Percentiles rank a stretch among this genome's conserved stretches.
These are phyloP conservation scores for Idaea dimidiata DNA, from an alignment of 2,888 invertebrate species.

Conservation along the genomic window DNA sequence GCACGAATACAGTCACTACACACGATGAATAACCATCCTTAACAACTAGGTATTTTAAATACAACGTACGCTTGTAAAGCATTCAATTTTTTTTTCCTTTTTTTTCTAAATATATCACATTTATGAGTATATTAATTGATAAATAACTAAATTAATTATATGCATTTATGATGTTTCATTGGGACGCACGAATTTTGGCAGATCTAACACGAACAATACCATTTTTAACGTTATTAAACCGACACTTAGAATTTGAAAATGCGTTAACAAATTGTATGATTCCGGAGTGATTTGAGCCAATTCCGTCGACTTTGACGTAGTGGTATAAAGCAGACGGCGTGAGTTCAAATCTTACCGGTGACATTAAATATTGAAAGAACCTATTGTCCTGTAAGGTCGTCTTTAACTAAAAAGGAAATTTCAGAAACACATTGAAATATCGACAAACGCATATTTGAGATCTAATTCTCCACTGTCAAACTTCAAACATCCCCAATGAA, in stretches of 20 bases:
- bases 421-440: too few relatives aligned
- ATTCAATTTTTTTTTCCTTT: slow-evolving; percentile 50
- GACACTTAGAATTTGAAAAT: too few relatives aligned
- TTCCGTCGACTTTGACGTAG: too few relatives aligned
- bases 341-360: too few relatives aligned
- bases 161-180: background rate
- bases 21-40: slow-evolving; percentile 43
- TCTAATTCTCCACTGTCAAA: background rate
- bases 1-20: slow-evolving; percentile 16
- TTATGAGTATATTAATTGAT: slow-evolving; percentile 68
- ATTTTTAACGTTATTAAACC: too few relatives aligned
- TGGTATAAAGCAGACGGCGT: too few relatives aligned
- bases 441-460: too few relatives aligned
- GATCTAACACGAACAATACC: background rate
- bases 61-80: slow-evolving; percentile 57
- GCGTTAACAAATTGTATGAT: too few relatives aligned
- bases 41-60: slow-evolving; percentile 51
- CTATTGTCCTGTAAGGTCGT: too few relatives aligned
- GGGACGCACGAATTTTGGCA: background rate
- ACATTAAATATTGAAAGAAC: too few relatives aligned
- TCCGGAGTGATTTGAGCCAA: too few relatives aligned
- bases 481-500: background rate
- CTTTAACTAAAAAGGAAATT: too few relatives aligned
- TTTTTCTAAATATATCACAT: slow-evolving; percentile 74
- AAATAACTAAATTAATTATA: background rate